Evolutionary conservation across 2,888 invertebrate species (phyloP).

Genomic region (Elegia similella): DNA sequence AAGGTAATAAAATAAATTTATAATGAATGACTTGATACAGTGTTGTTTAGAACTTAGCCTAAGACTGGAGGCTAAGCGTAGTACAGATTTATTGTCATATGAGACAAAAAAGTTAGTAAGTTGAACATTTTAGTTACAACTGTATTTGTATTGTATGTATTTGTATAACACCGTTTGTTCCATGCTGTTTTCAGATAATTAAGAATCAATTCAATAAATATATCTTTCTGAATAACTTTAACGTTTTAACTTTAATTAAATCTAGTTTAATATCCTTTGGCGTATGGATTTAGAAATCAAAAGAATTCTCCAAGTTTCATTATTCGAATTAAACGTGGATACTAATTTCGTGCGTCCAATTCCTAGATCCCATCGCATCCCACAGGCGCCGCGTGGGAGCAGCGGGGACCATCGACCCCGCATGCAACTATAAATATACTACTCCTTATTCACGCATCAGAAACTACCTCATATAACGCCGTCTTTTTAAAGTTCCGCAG

Average conservation of each 20-base stretch:
- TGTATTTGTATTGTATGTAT: too few relatives aligned
- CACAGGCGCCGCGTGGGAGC: slow-evolving; percentile 67
- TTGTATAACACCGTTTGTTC: too few relatives aligned
- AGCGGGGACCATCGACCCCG: slow-evolving; percentile 74
- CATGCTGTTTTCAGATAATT: too few relatives aligned
- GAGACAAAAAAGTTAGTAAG: too few relatives aligned
- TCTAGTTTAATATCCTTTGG: too few relatives aligned
- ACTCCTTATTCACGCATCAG: slow-evolving; percentile 59
- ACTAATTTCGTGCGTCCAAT: background rate
- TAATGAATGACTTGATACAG: background rate
- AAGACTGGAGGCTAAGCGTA: background rate
- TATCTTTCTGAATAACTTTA: too few relatives aligned
- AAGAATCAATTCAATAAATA: too few relatives aligned
- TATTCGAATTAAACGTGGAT: background rate
- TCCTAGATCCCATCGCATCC: slow-evolving; percentile 57
- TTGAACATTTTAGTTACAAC: too few relatives aligned
- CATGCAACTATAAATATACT: slow-evolving; percentile 73
- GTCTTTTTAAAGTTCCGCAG: slow-evolving; percentile 17
- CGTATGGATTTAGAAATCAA: background rate
- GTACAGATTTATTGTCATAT: background rate
- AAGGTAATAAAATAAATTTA: background rate
- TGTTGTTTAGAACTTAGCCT: background rate
- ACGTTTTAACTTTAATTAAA: too few relatives aligned
- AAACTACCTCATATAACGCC: slow-evolving; percentile 21
- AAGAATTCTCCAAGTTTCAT: background rate